These are phyloP conservation scores for Siderastrea radians DNA, from an alignment of 92 coral and sea anemone species.

Conservation along the genomic window DNA sequence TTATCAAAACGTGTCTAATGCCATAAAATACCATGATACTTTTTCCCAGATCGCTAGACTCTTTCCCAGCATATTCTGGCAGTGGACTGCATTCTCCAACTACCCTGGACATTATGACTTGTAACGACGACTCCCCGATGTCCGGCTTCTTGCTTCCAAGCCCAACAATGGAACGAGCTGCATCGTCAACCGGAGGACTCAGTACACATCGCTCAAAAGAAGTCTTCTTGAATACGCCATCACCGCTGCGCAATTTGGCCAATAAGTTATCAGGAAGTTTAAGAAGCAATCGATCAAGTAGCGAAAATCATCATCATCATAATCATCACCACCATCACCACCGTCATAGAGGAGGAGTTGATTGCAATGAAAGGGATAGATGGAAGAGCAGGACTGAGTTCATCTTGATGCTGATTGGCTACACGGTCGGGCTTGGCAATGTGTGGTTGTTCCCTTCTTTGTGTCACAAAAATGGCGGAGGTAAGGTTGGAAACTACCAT, in stretches of 20 bases:
- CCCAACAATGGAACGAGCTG: slow-evolving; percentile 30
- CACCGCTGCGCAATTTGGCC: slow-evolving; percentile 33
- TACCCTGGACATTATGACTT: slow-evolving; percentile 7
- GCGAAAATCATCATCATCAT: slow-evolving; percentile 38
- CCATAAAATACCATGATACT: neutral
- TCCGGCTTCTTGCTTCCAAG: slow-evolving; percentile 34
- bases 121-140: slow-evolving; percentile 21
- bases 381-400: slow-evolving; percentile 98
- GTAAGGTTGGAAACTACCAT: slow-evolving; percentile 49
- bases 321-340: slow-evolving; percentile 4
- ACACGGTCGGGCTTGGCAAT: slow-evolving; percentile 96
- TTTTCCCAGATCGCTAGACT: slow-evolving; percentile 29
- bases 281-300: slow-evolving; percentile 43
- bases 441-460: slow-evolving; percentile 96
- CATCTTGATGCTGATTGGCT: slow-evolving; percentile 90
- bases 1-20: too few relatives aligned
- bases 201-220: slow-evolving; percentile 32
- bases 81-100: slow-evolving; percentile 20
- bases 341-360: slow-evolving; percentile 15
- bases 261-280: slow-evolving; percentile 25
- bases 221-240: slow-evolving; percentile 1
- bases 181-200: slow-evolving; percentile 36
- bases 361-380: slow-evolving; percentile 64
- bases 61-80: slow-evolving; percentile 12
- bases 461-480: slow-evolving; percentile 99